Percentiles rank a stretch among this genome's conserved stretches.
phyloP scores from a whole-genome alignment of 2,113 vertebrate genomes.

The Gambusia holbrooki region DNA sequence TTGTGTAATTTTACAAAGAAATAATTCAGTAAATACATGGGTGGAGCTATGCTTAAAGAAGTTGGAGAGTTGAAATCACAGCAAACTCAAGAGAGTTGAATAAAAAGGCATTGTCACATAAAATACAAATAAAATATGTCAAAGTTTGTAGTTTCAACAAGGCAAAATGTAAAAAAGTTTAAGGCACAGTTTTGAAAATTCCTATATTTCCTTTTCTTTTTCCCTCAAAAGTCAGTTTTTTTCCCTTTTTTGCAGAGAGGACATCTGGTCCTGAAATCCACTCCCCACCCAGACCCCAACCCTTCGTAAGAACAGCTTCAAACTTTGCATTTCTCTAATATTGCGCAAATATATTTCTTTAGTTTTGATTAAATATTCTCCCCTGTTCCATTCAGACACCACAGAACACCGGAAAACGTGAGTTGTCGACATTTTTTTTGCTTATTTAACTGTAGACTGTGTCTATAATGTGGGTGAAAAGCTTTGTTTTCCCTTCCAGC shows the following conservation, averaged over 20 bases:
- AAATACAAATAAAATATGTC: background rate
- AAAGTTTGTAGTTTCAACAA: background rate
- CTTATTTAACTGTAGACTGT: accelerated
- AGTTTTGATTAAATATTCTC: background rate
- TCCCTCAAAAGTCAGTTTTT: background rate
- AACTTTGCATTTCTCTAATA: background rate
- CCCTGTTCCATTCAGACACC: slow-evolving; percentile 42
- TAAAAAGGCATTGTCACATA: background rate
- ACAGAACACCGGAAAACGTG: slow-evolving; percentile 65
- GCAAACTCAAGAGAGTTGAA: no score
- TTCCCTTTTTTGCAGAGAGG: slow-evolving; percentile 60
- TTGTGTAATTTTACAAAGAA: no score
- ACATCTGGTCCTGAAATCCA: slow-evolving; percentile 36
- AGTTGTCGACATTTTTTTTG: slow-evolving; percentile 22
- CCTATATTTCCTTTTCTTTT: background rate
- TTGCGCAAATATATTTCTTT: background rate
- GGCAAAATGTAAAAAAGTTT: no score
- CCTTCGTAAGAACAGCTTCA: slow-evolving; percentile 44
- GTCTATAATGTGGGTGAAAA: background rate
- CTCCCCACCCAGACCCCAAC: slow-evolving; percentile 63
- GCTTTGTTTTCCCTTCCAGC: slow-evolving; percentile 45
- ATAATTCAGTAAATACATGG: no score
- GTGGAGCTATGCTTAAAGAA: no score
- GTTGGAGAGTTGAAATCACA: no score
- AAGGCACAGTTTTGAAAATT: no score